These are phyloP conservation scores for Drosophila mimetica DNA, from an alignment of 2,888 invertebrate species.

Conservation along the genomic window DNA sequence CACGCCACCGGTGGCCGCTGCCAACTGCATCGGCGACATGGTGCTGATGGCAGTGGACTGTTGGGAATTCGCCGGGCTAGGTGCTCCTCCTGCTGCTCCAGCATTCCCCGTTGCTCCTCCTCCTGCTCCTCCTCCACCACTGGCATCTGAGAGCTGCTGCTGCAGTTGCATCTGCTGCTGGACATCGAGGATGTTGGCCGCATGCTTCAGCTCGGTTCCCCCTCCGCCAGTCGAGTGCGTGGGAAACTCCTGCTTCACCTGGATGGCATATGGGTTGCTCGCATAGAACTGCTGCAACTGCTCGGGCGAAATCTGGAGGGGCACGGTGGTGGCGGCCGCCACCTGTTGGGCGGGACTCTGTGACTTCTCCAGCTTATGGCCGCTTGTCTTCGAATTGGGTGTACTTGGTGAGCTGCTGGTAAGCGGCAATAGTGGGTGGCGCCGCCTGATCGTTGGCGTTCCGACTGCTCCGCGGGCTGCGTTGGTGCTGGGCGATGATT, in stretches of 20 bases:
- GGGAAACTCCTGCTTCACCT: constrained; percentile 84
- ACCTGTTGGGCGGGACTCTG: constrained; percentile 85
- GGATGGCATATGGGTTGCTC: constrained; percentile 83
- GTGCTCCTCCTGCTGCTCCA: constrained; percentile 67
- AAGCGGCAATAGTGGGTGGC: constrained; percentile 21
- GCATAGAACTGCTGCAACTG: constrained; percentile 86
- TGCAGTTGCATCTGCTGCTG: constrained; percentile 85
- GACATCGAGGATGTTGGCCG: constrained; percentile 84
- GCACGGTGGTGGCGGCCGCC: constrained; percentile 81
- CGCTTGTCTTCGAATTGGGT: constrained; percentile 28
- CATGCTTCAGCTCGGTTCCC: constrained; percentile 79
- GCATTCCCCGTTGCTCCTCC: constrained; percentile 51
- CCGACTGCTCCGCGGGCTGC: neutral
- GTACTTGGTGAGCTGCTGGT: constrained; percentile 43
- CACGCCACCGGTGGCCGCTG: constrained; percentile 86
- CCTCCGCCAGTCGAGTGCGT: constrained; percentile 61
- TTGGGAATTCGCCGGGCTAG: constrained; percentile 84
- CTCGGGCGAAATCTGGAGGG: constrained; percentile 84
- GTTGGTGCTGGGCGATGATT: constrained; percentile 18
- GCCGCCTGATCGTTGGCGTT: constrained; percentile 29
- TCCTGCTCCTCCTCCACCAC: constrained; percentile 67
- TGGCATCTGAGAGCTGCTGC: constrained; percentile 77
- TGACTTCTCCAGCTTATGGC: constrained; percentile 87
- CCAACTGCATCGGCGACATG: constrained; percentile 91
- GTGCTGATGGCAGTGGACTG: constrained; percentile 88